These are phyloP conservation scores for Cephalotes varians DNA, from an alignment of 2,888 invertebrate genomes.

Conservation along the genomic window DNA sequence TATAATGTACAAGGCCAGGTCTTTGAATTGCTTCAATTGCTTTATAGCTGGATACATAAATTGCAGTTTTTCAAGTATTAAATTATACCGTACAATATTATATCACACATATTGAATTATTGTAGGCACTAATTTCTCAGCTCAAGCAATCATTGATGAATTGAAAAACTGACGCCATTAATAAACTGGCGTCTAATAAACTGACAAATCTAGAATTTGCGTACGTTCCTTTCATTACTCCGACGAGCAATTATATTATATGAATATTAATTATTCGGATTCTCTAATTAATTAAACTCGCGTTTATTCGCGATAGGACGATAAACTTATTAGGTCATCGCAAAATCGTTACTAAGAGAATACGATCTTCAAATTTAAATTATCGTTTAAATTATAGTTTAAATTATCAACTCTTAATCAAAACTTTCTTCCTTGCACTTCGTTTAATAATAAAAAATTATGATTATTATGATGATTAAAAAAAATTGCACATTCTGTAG, in stretches of 20 bases:
- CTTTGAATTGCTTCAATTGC: background rate
- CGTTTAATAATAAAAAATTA: background rate
- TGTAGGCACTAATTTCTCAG: background rate
- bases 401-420: background rate
- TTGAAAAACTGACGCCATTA: background rate
- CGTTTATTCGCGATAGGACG: background rate
- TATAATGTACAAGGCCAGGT: background rate
- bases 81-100: background rate
- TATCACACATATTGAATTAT: background rate
- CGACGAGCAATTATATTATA: slow-evolving; percentile 36
- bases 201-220: background rate
- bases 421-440: background rate
- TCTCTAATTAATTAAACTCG: slow-evolving; percentile 24
- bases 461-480: background rate
- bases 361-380: background rate
- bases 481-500: background rate
- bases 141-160: slow-evolving; percentile 13
- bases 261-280: background rate
- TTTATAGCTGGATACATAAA: background rate
- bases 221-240: slow-evolving; percentile 16
- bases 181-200: slow-evolving; percentile 3
- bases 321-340: slow-evolving; percentile 14
- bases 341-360: background rate
- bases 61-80: background rate
- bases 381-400: background rate